Evolutionary conservation across 1,140 invertebrate genomes (phyloP), one percentile per base, ranked within the genome.

Genomic region (Holotrichia oblita): DNA sequence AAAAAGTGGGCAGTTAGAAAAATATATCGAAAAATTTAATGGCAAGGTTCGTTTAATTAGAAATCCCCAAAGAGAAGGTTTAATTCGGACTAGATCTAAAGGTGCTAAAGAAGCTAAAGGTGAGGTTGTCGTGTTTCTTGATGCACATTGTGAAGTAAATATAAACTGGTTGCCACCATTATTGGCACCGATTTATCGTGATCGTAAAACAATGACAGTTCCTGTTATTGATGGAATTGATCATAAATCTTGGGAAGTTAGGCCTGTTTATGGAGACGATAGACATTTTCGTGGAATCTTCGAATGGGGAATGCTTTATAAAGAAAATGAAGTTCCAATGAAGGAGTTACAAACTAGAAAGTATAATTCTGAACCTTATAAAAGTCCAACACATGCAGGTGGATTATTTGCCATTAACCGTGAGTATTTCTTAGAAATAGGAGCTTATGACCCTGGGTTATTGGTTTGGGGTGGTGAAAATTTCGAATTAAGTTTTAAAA

Each of bases 251-350:
- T 98, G 98, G 85, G 95, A 97, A 84, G 98, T 98, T 87, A 90
- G 93, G n/a, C 94, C 97, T 0, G 97, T 99, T 0, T 99, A 99
- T 87, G 91, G 92, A 79, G 91, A 92, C 77, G 93, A 93, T 40
- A 91, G 92, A 79, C 92, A 96, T 84, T 96, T 94, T 85, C 88
- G 95, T 79, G 94, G 98, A 4, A 99, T 99, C 77, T 99, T 99
- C 88, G 98, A 99, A 89, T 99, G 98, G 98, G 98, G 98, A 17
- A 99, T 99, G 94, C 89, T 99, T 8, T 99, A 99, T 86, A 99
- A 99, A 88, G 98, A 99, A 88, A 99, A 97, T 81, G 95, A 97
- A 87, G 91, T 99, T 12, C 96, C 98, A 0, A 89, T 92, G 41
- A 89, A 92, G 79, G 97, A 99, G 89, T 89, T 93, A 10, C 91